Base-by-base conservation (phyloP, 2,113 vertebrate genomes). In the Channa argus region DNA sequence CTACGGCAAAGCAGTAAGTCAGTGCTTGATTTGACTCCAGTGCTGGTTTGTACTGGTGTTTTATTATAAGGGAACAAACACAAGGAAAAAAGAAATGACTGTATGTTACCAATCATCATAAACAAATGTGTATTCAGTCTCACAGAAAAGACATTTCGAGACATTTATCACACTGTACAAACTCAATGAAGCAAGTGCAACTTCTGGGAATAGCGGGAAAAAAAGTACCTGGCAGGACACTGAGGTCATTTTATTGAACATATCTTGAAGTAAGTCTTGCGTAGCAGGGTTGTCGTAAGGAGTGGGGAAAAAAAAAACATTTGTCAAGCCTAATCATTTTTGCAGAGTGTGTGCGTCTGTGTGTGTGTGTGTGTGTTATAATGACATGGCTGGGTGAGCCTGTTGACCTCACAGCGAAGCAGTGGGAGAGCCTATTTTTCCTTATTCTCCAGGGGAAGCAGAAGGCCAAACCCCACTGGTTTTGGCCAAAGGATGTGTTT, bases 391-490 rank as follows among this genome's bases (percentile, higher is more conserved):
- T 74, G 56, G 84, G 61, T 80, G 89, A 84, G 79, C 60, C 55
- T 73, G 61, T 70, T 86, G 84, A 88, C 66, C 75, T 86, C 77
- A 69, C 79, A 63, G 78, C 33, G 45, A 70, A 84, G 56, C 43
- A 72, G 64, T 13, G 1, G 59, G 59, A 82, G 58, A 80, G 62
- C 44, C 68, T 54, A 47, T 81, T 80, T 78, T 70, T 63, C 74
- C 50, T 84, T 61, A 72, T 71, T 71, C 82, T 86, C 84, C 81
- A 77, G 86, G 77, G 72, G 79, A 85, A 88, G 77, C 63, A 69
- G 62, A 45, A 88, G 85, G 81, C 86, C 85, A 91, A 88, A 88
- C 76, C 83, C 74, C 37, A 53, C 84, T 91, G 90, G 71, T 86
- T 90, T 88, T 88, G 88, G 89, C 86, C 55, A 33, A 47, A 15